Base-by-base conservation (phyloP, 23 tunicate species). In the Ciona savignyi region DNA sequence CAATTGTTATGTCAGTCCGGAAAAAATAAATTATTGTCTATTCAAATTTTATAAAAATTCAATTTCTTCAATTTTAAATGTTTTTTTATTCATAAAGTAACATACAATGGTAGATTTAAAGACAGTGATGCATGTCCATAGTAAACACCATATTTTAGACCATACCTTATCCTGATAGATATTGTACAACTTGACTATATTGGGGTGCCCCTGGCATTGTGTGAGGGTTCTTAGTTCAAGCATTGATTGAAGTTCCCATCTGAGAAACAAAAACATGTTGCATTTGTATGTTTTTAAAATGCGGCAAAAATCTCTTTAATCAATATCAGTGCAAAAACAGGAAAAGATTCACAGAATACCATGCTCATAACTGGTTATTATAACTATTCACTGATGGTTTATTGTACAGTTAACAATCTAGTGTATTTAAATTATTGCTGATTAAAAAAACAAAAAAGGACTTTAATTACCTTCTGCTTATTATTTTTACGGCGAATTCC, bases 401-500 rank as follows among this genome's bases (percentile, higher is more conserved):
- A n/a, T n/a, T n/a, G n/a, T n/a, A n/a, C n/a, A n/a, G n/a, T n/a
- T n/a, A n/a, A n/a, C n/a, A n/a, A n/a, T n/a, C n/a, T n/a, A n/a
- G n/a, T n/a, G n/a, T n/a, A n/a, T 11, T 49, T 11, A 49, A 15
- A 61, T 24, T 2, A 61, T 2, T 61, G 24, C 1, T 61, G 65
- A 66, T 3, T 66, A 2, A 24, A 3, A 66, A 24, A 27, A 26
- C 33, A 2, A 1, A 29, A 1, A 29, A 70, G 24, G 3, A 70
- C 2, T 2, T 33, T 1, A 62, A 67, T 66, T 19, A 90, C 97
- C 83, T 74, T 49, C 82, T 69, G 74, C 89, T 83, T 34, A 79
- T 68, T 26, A 90, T 90, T 60, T 90, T 90, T 25, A 90, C 97
- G 34, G 97, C 97, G 56, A 71, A 90, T 32, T 90, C 85, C 63